Evolutionary conservation across 1,140 invertebrate genomes (phyloP), one percentile per base, ranked within the genome.

Genomic region (Drosophila littoralis): DNA sequence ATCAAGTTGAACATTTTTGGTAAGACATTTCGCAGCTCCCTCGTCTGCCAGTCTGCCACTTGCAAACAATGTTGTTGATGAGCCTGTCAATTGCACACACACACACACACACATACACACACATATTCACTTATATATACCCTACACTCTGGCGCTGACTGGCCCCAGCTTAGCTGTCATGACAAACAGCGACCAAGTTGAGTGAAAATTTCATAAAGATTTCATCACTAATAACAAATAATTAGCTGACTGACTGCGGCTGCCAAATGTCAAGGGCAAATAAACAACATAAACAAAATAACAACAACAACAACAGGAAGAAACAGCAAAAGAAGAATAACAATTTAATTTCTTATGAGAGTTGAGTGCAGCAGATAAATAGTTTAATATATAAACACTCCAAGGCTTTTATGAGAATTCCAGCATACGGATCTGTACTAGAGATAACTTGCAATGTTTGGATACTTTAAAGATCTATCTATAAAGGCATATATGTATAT

Each of bases 191-290:
- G 60, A 79, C 64, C 69, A 69, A 66, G 45, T 59, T 75, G 67
- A 60, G 60, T 70, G 65, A 66, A 65, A 52, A 68, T 83, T 78
- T 82, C 81, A 86, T 86, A 81, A 86, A 85, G 81, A 85, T 86
- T 82, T 85, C 82, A 85, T 73, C 82, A 85, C 79, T 75, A 79
- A 85, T 85, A 85, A 86, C 83, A 85, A 86, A 88, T 86, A 86
- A 88, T 86, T 86, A 88, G 82, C 83, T 77, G 45, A 76, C 71
- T 82, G 79, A 81, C 74, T 77, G 78, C 52, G 65, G 67, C 75
- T 82, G 79, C 66, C 66, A 71, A 76, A 84, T 73, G 74, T 79
- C 72, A 76, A 76, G 76, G 73, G 54, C 60, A 75, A 46, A 50
- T 13, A 40, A 28, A 28, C 22, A 57, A 48, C 45, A 54, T 17